Evolutionary conservation across 2,797 vertebrate species (phyloP).

Genomic region (Florisuga fusca): DNA sequence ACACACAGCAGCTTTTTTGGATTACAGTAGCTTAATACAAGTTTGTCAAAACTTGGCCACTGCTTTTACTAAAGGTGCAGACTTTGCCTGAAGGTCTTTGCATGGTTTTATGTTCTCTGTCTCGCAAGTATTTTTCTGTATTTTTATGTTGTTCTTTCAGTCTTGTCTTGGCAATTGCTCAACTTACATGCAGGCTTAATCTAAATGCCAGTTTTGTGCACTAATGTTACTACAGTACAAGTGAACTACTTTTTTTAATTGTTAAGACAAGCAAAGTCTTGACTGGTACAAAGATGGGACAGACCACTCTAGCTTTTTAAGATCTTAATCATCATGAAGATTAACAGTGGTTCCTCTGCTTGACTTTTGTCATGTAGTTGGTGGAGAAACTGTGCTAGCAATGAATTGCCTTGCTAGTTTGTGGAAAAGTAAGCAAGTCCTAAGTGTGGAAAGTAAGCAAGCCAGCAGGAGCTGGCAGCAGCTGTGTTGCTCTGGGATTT

Average conservation of each 20-base stretch:
- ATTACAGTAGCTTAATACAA: background rate
- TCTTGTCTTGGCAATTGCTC: background rate
- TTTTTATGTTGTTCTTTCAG: background rate
- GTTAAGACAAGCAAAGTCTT: accelerated
- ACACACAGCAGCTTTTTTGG: background rate
- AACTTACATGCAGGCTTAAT: background rate
- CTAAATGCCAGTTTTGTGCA: background rate
- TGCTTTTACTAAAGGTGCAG: background rate
- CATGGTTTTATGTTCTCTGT: background rate
- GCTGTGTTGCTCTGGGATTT: background rate
- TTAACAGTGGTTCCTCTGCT: background rate
- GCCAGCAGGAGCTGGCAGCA: background rate
- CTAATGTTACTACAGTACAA: background rate
- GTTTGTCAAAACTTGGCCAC: background rate
- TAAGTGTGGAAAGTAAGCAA: background rate
- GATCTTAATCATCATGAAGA: background rate
- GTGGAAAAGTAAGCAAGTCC: background rate
- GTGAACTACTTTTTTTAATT: background rate
- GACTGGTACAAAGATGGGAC: background rate
- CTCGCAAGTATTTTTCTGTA: background rate
- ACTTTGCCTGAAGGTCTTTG: background rate
- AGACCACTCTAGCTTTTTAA: background rate
- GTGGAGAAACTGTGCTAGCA: background rate
- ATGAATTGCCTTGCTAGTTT: background rate
- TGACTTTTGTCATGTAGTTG: background rate